phyloP scores from a whole-genome alignment of 1,140 invertebrate genomes.

The Diachasma alloeum region DNA sequence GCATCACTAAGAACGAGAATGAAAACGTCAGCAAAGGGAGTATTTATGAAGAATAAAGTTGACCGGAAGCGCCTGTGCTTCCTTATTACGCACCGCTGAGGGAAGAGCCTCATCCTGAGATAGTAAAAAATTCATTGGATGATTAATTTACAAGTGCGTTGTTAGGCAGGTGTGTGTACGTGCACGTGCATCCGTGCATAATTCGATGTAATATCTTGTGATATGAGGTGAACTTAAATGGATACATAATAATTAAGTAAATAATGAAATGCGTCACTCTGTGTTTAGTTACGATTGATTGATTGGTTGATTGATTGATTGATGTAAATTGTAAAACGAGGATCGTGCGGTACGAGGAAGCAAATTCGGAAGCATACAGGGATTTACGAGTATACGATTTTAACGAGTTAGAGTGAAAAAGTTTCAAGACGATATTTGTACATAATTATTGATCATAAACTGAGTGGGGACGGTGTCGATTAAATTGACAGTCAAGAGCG shows the following conservation, averaged over 20 bases:
- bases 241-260: slow-evolving; percentile 8
- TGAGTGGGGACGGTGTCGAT: background rate
- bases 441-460: slow-evolving; percentile 24
- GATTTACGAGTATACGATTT: slow-evolving; percentile 43
- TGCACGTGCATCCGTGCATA: slow-evolving; percentile 43
- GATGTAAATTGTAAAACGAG: slow-evolving; percentile 31
- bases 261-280: slow-evolving; percentile 44
- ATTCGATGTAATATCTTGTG: slow-evolving; percentile 60
- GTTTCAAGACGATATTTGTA: slow-evolving; percentile 18
- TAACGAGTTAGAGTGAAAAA: background rate
- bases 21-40: background rate
- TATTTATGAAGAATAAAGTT: background rate
- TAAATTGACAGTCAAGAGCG: background rate
- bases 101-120: background rate
- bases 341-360: slow-evolving; percentile 55
- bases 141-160: slow-evolving; percentile 9
- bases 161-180: slow-evolving; percentile 38
- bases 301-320: background rate
- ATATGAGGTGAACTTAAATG: slow-evolving; percentile 44
- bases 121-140: background rate
- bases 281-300: slow-evolving; percentile 44
- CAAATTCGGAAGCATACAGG: slow-evolving; percentile 67
- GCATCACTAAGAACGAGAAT: too few relatives aligned
- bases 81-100: background rate
- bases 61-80: background rate